Evolutionary conservation across 2,113 vertebrate species (phyloP).

Genomic region (Physeter macrocephalus): DNA sequence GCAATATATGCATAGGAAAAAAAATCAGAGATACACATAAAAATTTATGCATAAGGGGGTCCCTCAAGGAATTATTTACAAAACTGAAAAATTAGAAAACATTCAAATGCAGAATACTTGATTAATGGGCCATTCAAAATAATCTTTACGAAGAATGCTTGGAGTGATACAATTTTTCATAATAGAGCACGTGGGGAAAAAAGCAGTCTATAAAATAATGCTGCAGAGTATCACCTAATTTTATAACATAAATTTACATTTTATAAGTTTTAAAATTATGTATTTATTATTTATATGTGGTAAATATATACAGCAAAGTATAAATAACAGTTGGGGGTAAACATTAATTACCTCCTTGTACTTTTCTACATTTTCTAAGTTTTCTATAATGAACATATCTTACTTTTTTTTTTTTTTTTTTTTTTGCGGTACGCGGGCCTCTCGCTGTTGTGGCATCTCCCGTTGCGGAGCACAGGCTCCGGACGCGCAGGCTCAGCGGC

Average conservation of each 20-base stretch:
- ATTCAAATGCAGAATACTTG: conserved; percentile 8
- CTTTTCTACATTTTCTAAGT: neutral
- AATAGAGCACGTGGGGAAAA: neutral
- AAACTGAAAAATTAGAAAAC: conserved; percentile 26
- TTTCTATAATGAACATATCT: neutral
- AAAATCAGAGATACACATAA: neutral
- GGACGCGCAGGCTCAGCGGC: no score
- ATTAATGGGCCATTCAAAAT: conserved; percentile 1
- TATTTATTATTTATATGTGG: neutral
- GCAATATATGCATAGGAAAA: neutral
- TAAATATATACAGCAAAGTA: neutral
- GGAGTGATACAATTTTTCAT: conserved; percentile 5
- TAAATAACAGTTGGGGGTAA: neutral
- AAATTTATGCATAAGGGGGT: neutral
- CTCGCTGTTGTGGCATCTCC: no score
- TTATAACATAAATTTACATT: neutral
- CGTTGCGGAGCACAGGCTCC: no score
- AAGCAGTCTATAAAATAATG: neutral
- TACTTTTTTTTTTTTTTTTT: no score
- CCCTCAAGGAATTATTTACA: conserved; percentile 39
- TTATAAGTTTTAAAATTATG: neutral
- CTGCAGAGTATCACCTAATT: neutral
- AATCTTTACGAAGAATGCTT: conserved; percentile 34
- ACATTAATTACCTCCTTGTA: neutral
- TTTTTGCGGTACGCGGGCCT: no score